Percentiles rank a stretch among this genome's conserved stretches.
Conservation (phyloP, 2,797 vertebrate species). For the Natrix natrix region DNA sequence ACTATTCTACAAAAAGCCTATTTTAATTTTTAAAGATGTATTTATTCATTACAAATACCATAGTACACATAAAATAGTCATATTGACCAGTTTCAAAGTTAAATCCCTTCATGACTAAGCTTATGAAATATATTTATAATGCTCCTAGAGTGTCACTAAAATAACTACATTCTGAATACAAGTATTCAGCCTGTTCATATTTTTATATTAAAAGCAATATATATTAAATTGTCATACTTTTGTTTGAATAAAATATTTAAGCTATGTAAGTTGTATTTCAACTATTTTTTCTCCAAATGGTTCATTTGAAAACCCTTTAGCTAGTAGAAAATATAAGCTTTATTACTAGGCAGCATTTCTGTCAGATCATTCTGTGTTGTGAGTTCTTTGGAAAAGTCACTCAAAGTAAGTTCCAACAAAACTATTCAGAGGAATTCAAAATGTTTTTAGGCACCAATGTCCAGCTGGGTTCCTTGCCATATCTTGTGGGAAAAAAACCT, state of each 20-base stretch:
- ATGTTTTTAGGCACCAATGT: neutral
- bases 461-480: neutral
- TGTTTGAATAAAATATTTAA: neutral
- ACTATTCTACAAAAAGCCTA: neutral
- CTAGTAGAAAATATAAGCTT: neutral
- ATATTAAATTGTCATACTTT: neutral
- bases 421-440: neutral
- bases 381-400: neutral
- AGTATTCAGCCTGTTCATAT: neutral
- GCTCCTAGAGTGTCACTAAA: neutral
- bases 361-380: neutral
- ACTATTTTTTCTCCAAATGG: neutral
- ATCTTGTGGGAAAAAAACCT: neutral
- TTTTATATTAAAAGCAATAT: neutral
- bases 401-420: neutral
- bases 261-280: neutral
- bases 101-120: neutral
- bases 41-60: neutral
- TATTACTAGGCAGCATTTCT: neutral
- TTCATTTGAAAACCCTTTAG: neutral
- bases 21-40: neutral
- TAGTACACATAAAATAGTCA: neutral
- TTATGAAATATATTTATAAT: neutral
- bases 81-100: neutral
- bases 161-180: neutral